These are phyloP conservation scores for Baryphthengus martii DNA, from an alignment of 2,113 vertebrate species.

Conservation along the genomic window DNA sequence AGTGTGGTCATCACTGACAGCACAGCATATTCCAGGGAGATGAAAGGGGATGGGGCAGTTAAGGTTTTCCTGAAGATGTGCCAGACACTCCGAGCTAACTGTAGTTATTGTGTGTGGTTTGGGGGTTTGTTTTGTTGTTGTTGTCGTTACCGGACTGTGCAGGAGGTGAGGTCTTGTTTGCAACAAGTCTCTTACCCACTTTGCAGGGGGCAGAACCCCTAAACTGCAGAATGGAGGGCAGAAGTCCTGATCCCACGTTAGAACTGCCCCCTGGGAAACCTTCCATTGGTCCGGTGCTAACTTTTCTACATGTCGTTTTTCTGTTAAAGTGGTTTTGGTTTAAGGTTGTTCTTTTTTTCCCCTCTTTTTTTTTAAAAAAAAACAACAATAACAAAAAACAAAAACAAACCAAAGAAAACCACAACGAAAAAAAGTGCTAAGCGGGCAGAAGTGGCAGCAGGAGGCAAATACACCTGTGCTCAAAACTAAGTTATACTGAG, in stretches of 20 bases:
- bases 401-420: too few relatives aligned
- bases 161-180: neutral
- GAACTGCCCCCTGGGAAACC: neutral
- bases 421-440: neutral
- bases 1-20: neutral
- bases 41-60: neutral
- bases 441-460: neutral
- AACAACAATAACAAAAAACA: too few relatives aligned
- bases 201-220: neutral
- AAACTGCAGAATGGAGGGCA: neutral
- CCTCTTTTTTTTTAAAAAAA: too few relatives aligned
- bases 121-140: neutral
- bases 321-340: neutral
- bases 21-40: neutral
- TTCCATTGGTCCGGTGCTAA: neutral
- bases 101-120: neutral
- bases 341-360: neutral
- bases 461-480: neutral
- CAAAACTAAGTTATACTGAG: neutral
- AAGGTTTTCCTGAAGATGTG: neutral
- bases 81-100: neutral
- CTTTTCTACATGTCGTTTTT: neutral
- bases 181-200: neutral
- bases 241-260: neutral
- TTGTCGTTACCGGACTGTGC: neutral